These are phyloP conservation scores for Serrognathus titanus DNA, from an alignment of 2,888 invertebrate genomes.

Conservation along the genomic window DNA sequence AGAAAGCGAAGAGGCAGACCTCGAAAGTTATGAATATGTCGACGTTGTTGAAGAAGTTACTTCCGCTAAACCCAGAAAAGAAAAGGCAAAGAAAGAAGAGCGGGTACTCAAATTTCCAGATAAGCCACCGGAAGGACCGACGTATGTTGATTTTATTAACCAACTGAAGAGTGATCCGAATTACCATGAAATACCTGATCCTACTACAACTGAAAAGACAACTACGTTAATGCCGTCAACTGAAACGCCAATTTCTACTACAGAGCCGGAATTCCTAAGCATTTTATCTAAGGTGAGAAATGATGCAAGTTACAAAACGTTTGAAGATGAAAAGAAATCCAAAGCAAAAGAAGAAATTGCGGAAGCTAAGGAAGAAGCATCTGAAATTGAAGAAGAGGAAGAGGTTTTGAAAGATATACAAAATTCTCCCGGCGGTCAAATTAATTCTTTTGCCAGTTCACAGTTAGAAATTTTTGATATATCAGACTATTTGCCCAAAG, in stretches of 20 bases:
- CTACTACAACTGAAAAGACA: conserved; percentile 34
- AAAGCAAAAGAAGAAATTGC: neutral
- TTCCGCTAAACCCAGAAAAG: conserved; percentile 29
- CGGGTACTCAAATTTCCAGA: conserved; percentile 8
- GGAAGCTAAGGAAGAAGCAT: conserved; percentile 11
- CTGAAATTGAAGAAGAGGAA: conserved; percentile 22
- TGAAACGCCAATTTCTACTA: conserved; percentile 32
- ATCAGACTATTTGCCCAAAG: conserved; percentile 41
- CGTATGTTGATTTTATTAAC: conserved; percentile 41
- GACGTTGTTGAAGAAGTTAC: conserved; percentile 27
- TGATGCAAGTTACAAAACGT: conserved; percentile 36
- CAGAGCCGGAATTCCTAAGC: conserved; percentile 41
- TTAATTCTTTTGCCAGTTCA: conserved; percentile 13
- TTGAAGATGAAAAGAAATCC: conserved; percentile 34
- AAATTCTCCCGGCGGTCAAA: conserved; percentile 39
- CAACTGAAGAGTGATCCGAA: conserved; percentile 35
- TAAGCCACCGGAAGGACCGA: conserved; percentile 26
- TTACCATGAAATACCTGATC: conserved; percentile 42
- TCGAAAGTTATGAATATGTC: conserved; percentile 30
- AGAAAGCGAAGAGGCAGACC: conserved; percentile 27
- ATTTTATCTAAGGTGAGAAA: conserved; percentile 38
- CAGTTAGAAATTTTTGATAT: conserved; percentile 42
- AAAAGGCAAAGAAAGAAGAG: conserved; percentile 18
- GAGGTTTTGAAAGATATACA: conserved; percentile 23
- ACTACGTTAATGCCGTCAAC: conserved; percentile 23